Evolutionary conservation across 2,888 invertebrate species (phyloP).

Genomic region (Xylota sylvarum): DNA sequence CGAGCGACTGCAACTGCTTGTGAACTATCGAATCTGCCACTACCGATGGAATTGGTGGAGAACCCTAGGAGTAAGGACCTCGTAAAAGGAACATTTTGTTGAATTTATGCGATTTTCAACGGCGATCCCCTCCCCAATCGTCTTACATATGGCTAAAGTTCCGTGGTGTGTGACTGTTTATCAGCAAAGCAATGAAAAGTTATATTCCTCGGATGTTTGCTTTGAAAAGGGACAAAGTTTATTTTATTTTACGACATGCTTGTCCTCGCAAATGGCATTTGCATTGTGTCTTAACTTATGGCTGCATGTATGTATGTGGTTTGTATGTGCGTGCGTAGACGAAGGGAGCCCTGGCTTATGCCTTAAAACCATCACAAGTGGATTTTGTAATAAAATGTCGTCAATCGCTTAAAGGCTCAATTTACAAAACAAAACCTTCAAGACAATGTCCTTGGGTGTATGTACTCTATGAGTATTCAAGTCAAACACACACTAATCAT

Average conservation of each 20-base stretch:
- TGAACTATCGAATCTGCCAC: slow-evolving; percentile 23
- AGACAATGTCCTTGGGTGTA: slow-evolving; percentile 12
- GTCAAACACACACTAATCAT: slow-evolving; percentile 29
- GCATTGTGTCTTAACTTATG: slow-evolving; percentile 40
- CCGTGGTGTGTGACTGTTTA: slow-evolving; percentile 30
- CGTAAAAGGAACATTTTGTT: slow-evolving; percentile 45
- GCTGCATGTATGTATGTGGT: not conserved
- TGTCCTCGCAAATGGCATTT: slow-evolving; percentile 61
- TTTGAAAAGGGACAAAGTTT: slow-evolving; percentile 45
- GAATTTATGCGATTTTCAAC: slow-evolving; percentile 37
- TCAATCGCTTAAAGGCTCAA: slow-evolving; percentile 49
- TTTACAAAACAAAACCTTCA: slow-evolving; percentile 46
- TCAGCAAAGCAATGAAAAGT: slow-evolving; percentile 56
- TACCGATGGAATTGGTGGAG: not conserved
- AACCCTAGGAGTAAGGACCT: slow-evolving; percentile 11
- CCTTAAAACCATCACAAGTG: slow-evolving; percentile 42
- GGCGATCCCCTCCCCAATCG: not conserved
- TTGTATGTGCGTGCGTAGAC: not conserved
- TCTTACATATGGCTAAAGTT: slow-evolving; percentile 26
- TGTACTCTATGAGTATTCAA: not conserved
- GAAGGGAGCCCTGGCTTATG: not conserved
- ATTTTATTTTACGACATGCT: slow-evolving; percentile 55
- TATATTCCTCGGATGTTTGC: slow-evolving; percentile 46
- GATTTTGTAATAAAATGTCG: slow-evolving; percentile 64
- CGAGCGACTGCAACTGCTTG: slow-evolving; percentile 18